Conservation (phyloP, 2,113 vertebrate species). For the Rana temporaria region DNA sequence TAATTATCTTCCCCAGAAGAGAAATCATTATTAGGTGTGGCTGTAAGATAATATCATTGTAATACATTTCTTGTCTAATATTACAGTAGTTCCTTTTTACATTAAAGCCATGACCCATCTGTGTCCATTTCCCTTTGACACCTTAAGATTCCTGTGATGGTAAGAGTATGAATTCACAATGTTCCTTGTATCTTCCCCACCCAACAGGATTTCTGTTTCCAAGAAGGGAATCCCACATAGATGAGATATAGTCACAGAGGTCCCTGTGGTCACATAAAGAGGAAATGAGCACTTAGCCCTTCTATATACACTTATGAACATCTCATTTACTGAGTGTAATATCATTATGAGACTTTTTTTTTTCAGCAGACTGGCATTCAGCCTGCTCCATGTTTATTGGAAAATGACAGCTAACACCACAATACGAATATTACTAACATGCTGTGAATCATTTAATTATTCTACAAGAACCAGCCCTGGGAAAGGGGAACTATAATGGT, state of each 20-base stretch:
- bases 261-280: constrained; percentile 3
- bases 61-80: neutral
- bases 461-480: too few relatives aligned
- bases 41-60: neutral
- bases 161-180: constrained; percentile 17
- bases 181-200: neutral
- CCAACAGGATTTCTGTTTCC: constrained; percentile 27
- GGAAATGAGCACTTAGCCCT: constrained; percentile 39
- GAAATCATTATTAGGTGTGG: constrained; percentile 11
- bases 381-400: too few relatives aligned
- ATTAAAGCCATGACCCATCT: neutral
- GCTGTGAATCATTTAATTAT: too few relatives aligned
- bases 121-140: neutral
- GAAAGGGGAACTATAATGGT: too few relatives aligned
- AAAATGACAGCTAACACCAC: too few relatives aligned
- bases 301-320: neutral
- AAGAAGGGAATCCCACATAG: neutral
- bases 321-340: neutral
- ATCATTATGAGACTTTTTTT: neutral
- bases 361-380: too few relatives aligned
- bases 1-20: too few relatives aligned
- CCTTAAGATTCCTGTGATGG: constrained; percentile 23
- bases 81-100: constrained; percentile 7
- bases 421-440: too few relatives aligned
- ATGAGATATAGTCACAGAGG: neutral